phyloP scores from a whole-genome alignment of 64 coral and sea anemone species.

The Montipora foliosa region DNA sequence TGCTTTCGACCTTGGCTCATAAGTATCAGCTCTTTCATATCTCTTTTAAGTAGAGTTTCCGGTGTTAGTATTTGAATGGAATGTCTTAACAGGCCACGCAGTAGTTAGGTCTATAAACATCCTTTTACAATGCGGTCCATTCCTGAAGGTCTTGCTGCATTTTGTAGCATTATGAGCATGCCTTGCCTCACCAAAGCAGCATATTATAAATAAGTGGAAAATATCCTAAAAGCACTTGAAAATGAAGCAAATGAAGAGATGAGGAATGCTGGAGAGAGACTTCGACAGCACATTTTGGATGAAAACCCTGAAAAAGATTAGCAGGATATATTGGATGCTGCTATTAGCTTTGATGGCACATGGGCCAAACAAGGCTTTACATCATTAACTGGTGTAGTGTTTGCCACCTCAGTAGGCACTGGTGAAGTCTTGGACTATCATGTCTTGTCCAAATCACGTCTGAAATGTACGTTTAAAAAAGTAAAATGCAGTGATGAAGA shows the following conservation, averaged over 20 bases:
- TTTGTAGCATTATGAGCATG: background rate
- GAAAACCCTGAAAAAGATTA: background rate
- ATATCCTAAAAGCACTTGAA: background rate
- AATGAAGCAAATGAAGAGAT: slow-evolving; percentile 2
- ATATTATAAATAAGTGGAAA: too few relatives aligned
- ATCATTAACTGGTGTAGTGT: slow-evolving; percentile 18
- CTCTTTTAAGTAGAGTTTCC: too few relatives aligned
- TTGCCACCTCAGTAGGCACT: slow-evolving; percentile 24
- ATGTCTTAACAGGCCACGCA: too few relatives aligned
- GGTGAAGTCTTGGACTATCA: slow-evolving; percentile 27
- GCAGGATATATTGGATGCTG: background rate
- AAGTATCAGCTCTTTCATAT: too few relatives aligned
- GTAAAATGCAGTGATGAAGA: background rate
- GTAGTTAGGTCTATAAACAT: too few relatives aligned
- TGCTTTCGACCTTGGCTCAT: too few relatives aligned
- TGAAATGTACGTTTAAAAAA: background rate
- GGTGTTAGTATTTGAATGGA: too few relatives aligned
- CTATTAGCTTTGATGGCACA: slow-evolving; percentile 35
- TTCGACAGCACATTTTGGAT: background rate
- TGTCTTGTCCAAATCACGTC: slow-evolving; percentile 10
- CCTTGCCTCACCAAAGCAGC: too few relatives aligned
- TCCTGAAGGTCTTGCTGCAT: background rate
- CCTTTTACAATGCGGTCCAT: too few relatives aligned
- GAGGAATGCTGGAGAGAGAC: background rate
- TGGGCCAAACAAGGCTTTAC: slow-evolving; percentile 21